A percentile compares a stretch with the other conserved stretches of the same genome.
Conservation (phyloP, 2,113 vertebrate genomes). For the Hydrolagus affinis region DNA sequence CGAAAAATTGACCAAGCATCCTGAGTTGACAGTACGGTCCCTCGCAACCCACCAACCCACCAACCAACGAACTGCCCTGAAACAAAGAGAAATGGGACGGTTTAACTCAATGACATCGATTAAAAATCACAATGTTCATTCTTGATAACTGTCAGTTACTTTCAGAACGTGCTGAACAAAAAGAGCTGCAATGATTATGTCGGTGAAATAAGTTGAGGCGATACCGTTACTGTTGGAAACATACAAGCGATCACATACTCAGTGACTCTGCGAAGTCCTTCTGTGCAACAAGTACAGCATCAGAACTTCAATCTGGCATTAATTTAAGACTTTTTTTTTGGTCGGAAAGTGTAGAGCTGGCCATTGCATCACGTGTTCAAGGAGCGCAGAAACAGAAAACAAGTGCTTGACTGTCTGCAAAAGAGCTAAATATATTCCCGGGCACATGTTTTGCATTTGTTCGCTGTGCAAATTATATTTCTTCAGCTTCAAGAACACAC, state of each 20-base stretch:
- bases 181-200: no score
- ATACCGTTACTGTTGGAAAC: neutral
- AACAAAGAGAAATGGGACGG: neutral
- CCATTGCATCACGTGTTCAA: slow-evolving; percentile 15
- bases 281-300: neutral
- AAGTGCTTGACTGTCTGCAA: neutral
- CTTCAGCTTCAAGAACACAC: no score
- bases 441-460: slow-evolving; percentile 14
- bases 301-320: slow-evolving; percentile 18
- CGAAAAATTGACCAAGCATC: neutral
- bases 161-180: neutral
- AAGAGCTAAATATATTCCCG: slow-evolving; percentile 13
- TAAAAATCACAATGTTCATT: no score
- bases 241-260: neutral
- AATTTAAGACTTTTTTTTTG: slow-evolving; percentile 10
- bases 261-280: neutral
- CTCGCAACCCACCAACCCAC: no score
- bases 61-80: slow-evolving; percentile 5
- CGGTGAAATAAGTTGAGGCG: neutral
- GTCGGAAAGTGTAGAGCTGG: neutral
- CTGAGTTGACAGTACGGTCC: neutral
- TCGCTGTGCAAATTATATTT: neutral
- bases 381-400: slow-evolving; percentile 17
- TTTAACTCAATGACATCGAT: neutral
- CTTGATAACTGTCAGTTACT: neutral